Base-by-base conservation (phyloP, 2,113 vertebrate genomes). In the Syngnathoides biaculeatus region DNA sequence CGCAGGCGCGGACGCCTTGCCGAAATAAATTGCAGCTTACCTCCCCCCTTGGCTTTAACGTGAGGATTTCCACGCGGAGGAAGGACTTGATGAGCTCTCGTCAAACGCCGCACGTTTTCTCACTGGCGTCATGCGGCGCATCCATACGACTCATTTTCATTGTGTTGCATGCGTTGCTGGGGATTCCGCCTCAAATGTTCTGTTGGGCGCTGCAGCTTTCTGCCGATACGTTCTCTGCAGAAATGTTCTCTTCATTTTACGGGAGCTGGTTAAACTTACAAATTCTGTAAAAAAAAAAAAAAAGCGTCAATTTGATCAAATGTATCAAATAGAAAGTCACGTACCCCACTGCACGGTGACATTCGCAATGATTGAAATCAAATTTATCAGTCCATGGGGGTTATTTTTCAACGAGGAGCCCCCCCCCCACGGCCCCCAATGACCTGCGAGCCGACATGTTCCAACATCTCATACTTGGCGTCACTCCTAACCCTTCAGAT, bases 11-110 rank as follows among this genome's bases (percentile, higher is more conserved):
- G 22, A 71, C 61, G 68, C 70, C 69, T 74, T 68, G 45, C 71
- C 74, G 71, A 67, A 79, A 71, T 71, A 75, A 79, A 71, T 71
- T 73, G 35, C 55, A 71, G 79, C 70, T 80, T 56, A 38, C 67
- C 70, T 43, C 64, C 67, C 40, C 20, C 74, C 75, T 75, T 83
- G 63, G 55, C 58, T 75, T 72, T 74, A 1, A 4, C 50, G 64
- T 81, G 65, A 75, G 53, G 77, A 78, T 83, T 85, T 71, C 59
- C 53, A 73, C 64, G 20, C 39, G 19, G 14, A 66, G 59, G 15
- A 42, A 67, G 73, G 61, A 74, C 73, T 80, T 70, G 50, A 78
- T 77, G 66, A 70, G 72, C 2, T 26, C 65, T 71, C 40, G 30
- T 83, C 61, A 64, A 67, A 50, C 52, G 39, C 64, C 42, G 65